These are phyloP conservation scores for Mormyrus proboscirostris DNA, from an alignment of 2,797 vertebrate genomes.

Conservation along the genomic window DNA sequence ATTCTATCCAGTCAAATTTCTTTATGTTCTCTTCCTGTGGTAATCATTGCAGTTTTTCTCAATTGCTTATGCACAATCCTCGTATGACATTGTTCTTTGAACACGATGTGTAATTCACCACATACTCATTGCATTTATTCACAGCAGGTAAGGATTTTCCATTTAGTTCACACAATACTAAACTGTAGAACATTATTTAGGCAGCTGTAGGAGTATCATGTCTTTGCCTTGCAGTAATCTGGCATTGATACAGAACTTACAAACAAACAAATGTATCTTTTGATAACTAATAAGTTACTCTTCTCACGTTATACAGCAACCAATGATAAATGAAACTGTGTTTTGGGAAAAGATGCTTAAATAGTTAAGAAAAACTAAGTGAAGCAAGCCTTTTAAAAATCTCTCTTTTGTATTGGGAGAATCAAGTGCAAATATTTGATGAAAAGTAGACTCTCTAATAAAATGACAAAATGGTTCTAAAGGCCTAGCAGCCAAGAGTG, in stretches of 20 bases:
- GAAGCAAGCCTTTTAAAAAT: not conserved
- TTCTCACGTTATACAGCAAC: not conserved
- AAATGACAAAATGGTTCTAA: not conserved
- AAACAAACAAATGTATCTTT: not conserved
- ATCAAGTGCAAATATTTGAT: not conserved
- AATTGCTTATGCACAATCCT: not conserved
- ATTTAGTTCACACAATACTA: not conserved
- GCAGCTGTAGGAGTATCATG: not conserved
- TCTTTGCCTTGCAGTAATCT: not conserved
- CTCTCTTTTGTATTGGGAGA: not conserved
- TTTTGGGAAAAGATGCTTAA: not conserved
- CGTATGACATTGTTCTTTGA: not conserved
- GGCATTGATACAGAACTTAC: not conserved
- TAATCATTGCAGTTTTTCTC: not conserved
- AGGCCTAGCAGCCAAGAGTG: not conserved
- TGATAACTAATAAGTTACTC: not conserved
- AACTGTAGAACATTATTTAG: not conserved
- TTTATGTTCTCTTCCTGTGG: not conserved
- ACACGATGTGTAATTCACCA: not conserved
- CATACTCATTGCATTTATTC: not conserved
- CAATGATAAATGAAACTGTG: not conserved
- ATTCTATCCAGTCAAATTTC: not conserved
- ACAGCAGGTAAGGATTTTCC: not conserved
- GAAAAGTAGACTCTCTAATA: not conserved
- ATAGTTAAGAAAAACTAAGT: not conserved